These are phyloP conservation scores for Centropus bengalensis DNA, from an alignment of 2,113 vertebrate species.

Conservation along the genomic window DNA sequence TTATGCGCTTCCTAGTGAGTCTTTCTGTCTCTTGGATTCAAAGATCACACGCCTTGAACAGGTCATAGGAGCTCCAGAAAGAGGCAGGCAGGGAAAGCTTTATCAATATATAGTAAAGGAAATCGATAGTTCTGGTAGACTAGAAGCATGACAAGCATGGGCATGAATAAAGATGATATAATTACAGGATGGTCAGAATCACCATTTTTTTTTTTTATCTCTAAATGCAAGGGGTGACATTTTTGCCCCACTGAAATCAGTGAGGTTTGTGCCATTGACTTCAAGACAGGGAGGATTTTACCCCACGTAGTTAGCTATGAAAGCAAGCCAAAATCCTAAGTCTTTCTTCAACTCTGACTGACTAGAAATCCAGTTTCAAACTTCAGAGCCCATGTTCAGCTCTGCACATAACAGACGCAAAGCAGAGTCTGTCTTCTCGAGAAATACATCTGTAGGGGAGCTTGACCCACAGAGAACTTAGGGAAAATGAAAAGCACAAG, in stretches of 20 bases:
- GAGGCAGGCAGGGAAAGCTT: neutral
- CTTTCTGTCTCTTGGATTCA: neutral
- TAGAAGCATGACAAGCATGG: neutral
- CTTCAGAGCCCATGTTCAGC: neutral
- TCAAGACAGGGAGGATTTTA: neutral
- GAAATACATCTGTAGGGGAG: neutral
- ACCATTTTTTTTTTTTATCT: neutral
- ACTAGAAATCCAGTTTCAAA: slow-evolving; percentile 10
- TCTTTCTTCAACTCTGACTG: neutral
- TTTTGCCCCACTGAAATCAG: neutral
- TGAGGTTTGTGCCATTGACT: neutral
- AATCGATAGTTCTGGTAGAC: neutral
- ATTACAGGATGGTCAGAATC: neutral
- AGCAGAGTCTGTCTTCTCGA: neutral
- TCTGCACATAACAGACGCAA: neutral
- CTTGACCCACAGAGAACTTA: neutral
- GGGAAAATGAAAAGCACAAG: neutral
- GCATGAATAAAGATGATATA: neutral
- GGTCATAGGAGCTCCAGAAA: neutral
- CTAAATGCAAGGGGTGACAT: neutral
- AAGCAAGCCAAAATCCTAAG: slow-evolving; percentile 11
- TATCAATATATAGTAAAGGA: neutral
- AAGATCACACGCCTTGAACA: neutral
- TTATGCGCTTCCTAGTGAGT: neutral
- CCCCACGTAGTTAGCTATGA: neutral